Evolutionary conservation across 2,797 vertebrate genomes (phyloP), one percentile per base, ranked within the genome.

Genomic region (Odontamblyopus lacepedii): DNA sequence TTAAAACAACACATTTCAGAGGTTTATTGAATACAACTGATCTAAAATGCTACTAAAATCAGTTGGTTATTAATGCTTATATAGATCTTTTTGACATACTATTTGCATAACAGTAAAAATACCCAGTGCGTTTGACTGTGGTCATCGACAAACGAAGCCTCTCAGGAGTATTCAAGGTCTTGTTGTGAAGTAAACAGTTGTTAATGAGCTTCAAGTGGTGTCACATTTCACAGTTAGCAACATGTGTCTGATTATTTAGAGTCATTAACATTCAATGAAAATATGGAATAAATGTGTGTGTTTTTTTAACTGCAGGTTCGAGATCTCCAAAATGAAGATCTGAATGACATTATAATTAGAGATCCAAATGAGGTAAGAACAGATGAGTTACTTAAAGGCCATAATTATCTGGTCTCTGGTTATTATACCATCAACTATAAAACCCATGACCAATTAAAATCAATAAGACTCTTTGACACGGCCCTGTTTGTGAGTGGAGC

Each of bases 291-390:
- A 26, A 26, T 26, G 9, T 4, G 0, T 60, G 44, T 30, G 26
- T 1, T 59, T 6, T 57, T 4, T 59, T 57, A 27, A 77, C 6
- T 77, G 38, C 75, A 94, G 93, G 77, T 86, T 29, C 89, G 90
- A 35, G 83, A 61, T 15, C 0, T 91, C 32, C 80, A 88, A 13
- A 86, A 66, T 51, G 85, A 81, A 4, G 89, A 88, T 13, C 5
- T 90, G 30, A 90, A 83, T 53, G 85, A 85, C 2, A 70, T 91
- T 53, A 1, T 87, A 73, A 91, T 75, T 92, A 75, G 74, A 71
- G 81, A 92, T 70, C 86, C 91, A 70, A 78, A 92, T 27, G 86
- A 93, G 88, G 93, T 93, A 63, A 18, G 74, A 19, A 13, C 23
- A 53, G 4, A 5, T 8, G 35, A 38, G 35, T 8, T 8, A 38